Base-by-base conservation (phyloP, 2,113 vertebrate genomes). In the Amia ocellicauda region DNA sequence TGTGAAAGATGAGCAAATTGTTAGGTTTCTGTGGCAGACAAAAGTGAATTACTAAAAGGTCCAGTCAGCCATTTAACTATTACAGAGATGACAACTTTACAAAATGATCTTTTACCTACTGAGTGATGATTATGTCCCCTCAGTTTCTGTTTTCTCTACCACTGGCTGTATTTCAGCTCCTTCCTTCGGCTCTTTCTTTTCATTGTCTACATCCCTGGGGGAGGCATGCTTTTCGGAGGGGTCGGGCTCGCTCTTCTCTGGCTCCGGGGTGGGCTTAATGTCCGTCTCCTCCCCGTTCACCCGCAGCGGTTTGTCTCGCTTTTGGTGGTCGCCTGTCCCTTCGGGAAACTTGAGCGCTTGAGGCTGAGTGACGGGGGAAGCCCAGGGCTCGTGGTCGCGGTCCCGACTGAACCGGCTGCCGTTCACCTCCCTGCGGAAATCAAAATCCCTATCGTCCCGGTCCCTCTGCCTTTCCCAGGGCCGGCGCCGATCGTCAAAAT, bases 31-130 rank as follows among this genome's bases (percentile, higher is more conserved):
- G 69, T 81, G 90, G 92, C 88, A 90, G 91, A 92, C 87, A 90
- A 86, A 88, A 87, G 87, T 84, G 83, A 93, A 90, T 87, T 90
- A 87, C 86, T 91, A 74, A 69, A 72, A 71, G 90, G 92, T 95
- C 94, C 95, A 88, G 91, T 93, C 92, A 92, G 90, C 93, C 92
- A 93, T 89, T 91, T 90, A 92, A 91, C 91, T 91, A 94, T 90
- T 93, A 97, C 94, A 98, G 93, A 96, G 93, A 96, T 96, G 93
- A 94, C 94, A 97, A 96, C 96, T 98, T 93, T 97, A 98, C 95
- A 97, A 98, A 99, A 99, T 94, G 92, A 94, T 96, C 94, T 95
- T 93, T 97, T 99, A 99, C 94, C 96, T 98, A 97, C 94, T 97
- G 94, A 97, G 93, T 92, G 96, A 97, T 94, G 94, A 94, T 97